Evolutionary conservation across 2,797 vertebrate genomes (phyloP).

Genomic region (Oceanodroma leucorhoa): DNA sequence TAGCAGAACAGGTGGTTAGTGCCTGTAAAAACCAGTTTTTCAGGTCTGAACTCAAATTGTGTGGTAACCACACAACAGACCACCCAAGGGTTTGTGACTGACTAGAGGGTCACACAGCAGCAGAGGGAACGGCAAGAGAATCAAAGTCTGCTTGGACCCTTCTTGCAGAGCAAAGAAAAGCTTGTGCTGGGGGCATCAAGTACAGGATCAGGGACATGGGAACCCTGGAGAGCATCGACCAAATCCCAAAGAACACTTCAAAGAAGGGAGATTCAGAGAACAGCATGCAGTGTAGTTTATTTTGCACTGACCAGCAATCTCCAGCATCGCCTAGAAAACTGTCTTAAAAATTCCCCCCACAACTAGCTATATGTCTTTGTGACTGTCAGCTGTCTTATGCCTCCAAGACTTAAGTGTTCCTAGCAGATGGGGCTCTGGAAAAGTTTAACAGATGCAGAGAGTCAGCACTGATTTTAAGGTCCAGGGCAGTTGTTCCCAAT

Average conservation of each 20-base stretch:
- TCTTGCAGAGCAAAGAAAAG: neutral
- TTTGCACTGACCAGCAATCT: neutral
- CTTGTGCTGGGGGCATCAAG: rapidly evolving
- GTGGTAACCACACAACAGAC: conserved; percentile 40
- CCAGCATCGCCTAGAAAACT: neutral
- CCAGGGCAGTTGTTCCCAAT: neutral
- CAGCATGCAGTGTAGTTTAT: neutral
- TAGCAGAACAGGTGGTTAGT: neutral
- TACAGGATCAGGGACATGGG: neutral
- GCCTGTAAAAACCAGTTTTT: conserved; percentile 49
- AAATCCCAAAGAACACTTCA: neutral
- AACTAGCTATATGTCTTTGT: neutral
- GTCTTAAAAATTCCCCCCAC: neutral
- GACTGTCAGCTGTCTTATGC: neutral
- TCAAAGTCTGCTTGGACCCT: neutral
- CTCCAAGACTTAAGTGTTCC: neutral
- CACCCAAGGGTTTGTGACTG: neutral
- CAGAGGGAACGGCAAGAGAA: neutral
- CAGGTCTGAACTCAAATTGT: conserved; percentile 31
- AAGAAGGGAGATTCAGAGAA: neutral
- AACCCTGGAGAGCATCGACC: neutral
- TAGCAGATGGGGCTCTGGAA: neutral
- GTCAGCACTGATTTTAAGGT: neutral
- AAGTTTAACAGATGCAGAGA: neutral
- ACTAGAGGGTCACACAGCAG: neutral